phyloP scores from a whole-genome alignment of 2,888 invertebrate genomes.

The Callinectes sapidus region DNA sequence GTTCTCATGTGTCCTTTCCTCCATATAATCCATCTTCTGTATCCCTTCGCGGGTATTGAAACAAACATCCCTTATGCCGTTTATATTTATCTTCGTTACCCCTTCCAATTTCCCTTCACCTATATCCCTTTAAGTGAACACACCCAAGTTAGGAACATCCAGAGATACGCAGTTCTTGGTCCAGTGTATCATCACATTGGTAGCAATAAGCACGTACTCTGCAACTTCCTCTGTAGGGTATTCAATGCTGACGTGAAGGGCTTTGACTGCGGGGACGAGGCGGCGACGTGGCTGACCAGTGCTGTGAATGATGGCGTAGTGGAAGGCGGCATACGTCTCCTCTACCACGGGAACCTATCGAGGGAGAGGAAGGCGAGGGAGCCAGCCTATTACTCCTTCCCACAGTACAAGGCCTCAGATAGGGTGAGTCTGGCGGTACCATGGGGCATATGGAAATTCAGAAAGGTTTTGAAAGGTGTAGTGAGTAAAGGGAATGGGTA shows the following conservation, averaged over 20 bases:
- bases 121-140: too few species aligned
- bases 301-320: neutral
- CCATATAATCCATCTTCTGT: neutral
- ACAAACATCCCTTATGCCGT: neutral
- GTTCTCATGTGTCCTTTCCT: neutral
- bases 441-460: neutral
- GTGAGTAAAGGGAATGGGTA: too few species aligned
- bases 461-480: neutral
- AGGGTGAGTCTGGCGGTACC: neutral
- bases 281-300: conserved; percentile 4
- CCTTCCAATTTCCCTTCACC: neutral
- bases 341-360: conserved; percentile 36
- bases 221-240: neutral
- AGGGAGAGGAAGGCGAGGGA: neutral
- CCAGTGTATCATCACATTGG: too few species aligned
- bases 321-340: neutral
- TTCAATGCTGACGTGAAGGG: conserved; percentile 30
- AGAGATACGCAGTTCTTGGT: too few species aligned
- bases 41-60: neutral
- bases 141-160: too few species aligned
- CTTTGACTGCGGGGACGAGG: conserved; percentile 44
- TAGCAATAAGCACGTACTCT: too few species aligned
- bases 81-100: neutral
- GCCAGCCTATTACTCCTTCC: neutral
- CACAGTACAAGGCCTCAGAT: conserved; percentile 33